Evolutionary conservation across 2,888 invertebrate genomes (phyloP).

Genomic region (Laothoe populi): DNA sequence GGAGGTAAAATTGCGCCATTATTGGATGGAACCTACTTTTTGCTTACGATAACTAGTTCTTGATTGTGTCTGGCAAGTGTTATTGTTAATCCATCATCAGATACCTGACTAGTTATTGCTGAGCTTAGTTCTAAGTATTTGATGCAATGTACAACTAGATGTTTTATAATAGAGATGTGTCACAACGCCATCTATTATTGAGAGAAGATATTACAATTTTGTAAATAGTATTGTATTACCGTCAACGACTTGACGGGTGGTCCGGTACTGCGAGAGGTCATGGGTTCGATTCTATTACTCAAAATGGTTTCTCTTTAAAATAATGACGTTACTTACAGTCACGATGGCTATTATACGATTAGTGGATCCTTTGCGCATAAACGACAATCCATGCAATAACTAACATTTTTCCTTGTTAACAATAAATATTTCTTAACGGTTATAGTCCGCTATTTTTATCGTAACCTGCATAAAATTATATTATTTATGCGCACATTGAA

Average conservation of each 20-base stretch:
- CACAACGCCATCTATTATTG: constrained; percentile 1
- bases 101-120: constrained; percentile 32
- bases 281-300: too few species aligned
- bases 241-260: too few species aligned
- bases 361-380: too few species aligned
- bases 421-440: background rate
- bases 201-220: background rate
- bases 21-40: constrained; percentile 52
- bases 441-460: background rate
- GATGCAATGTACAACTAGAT: background rate
- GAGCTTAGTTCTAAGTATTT: constrained; percentile 26
- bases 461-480: background rate
- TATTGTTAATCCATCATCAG: constrained; percentile 36
- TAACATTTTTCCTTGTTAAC: too few species aligned
- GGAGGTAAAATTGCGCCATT: constrained; percentile 63
- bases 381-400: too few species aligned
- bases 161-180: background rate
- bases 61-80: constrained; percentile 37
- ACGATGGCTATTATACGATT: too few species aligned
- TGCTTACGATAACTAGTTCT: constrained; percentile 54
- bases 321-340: too few species aligned
- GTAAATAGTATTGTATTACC: background rate
- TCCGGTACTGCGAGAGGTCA: background rate
- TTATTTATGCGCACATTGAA: constrained; percentile 15
- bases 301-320: background rate